A percentile compares a stretch with the other conserved stretches of the same genome.
phyloP scores from a whole-genome alignment of 2,888 invertebrate genomes.

The Conchocele bisecta region DNA sequence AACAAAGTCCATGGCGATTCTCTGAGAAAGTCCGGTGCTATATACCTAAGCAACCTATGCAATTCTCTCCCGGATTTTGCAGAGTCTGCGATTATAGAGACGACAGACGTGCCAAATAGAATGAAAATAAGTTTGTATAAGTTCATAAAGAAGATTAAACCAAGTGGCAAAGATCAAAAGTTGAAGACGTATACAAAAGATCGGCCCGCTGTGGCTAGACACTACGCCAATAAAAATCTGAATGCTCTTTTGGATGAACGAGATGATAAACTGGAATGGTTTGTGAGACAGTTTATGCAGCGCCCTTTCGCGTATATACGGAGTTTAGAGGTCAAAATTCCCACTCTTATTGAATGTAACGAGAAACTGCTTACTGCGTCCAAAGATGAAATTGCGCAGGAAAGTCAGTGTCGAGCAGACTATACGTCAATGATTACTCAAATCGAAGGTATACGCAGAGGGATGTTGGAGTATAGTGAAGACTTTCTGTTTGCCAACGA shows the following conservation, averaged over 20 bases:
- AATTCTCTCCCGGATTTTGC: too few relatives aligned
- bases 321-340: slow-evolving; percentile 57
- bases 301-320: slow-evolving; percentile 51
- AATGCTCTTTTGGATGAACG: slow-evolving; percentile 45
- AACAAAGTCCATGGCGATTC: too few relatives aligned
- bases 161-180: too few relatives aligned
- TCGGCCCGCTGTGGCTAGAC: slow-evolving; percentile 40
- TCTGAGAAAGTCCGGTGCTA: too few relatives aligned
- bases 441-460: slow-evolving; percentile 61
- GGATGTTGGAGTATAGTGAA: slow-evolving; percentile 57
- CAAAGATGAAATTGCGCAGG: slow-evolving; percentile 51
- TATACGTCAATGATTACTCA: slow-evolving; percentile 58
- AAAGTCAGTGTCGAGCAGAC: slow-evolving; percentile 42
- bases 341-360: slow-evolving; percentile 66
- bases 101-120: too few relatives aligned
- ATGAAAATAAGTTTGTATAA: too few relatives aligned
- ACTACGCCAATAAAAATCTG: slow-evolving; percentile 50
- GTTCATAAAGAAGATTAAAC: too few relatives aligned
- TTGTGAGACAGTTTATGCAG: slow-evolving; percentile 51
- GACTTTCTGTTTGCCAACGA: slow-evolving; percentile 59
- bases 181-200: slow-evolving; percentile 41
- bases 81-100: too few relatives aligned
- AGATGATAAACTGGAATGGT: slow-evolving; percentile 37
- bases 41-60: too few relatives aligned
- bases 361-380: slow-evolving; percentile 64